Conservation (phyloP, 2,113 vertebrate species). For the Petromus typicus region DNA sequence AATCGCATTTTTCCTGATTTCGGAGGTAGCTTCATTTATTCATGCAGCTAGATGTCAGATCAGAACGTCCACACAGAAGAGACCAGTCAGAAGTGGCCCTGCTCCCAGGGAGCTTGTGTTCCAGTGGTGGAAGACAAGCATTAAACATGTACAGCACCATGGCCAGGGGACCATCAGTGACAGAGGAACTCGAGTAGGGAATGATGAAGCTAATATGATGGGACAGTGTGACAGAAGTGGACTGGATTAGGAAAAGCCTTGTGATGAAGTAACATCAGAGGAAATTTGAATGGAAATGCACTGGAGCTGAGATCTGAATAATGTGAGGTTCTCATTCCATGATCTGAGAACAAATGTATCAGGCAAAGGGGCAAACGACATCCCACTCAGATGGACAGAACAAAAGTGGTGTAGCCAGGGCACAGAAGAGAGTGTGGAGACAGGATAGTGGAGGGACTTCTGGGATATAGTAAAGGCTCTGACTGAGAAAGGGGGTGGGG, state of each 20-base stretch:
- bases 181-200: background rate
- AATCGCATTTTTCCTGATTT: background rate
- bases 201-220: background rate
- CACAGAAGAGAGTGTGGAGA: background rate
- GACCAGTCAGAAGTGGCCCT: background rate
- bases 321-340: fast-evolving
- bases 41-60: background rate
- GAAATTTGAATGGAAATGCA: background rate
- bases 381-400: background rate
- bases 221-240: background rate
- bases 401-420: background rate
- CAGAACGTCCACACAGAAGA: background rate
- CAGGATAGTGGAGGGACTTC: background rate
- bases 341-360: background rate
- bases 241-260: background rate
- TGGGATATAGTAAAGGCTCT: no score
- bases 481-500: no score
- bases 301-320: background rate
- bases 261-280: background rate
- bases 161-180: background rate
- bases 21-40: background rate
- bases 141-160: background rate
- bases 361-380: background rate
- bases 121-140: background rate
- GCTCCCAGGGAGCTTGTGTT: background rate